Evolutionary conservation across 2,888 invertebrate genomes (phyloP).

Genomic region (Drosophila limbata): DNA sequence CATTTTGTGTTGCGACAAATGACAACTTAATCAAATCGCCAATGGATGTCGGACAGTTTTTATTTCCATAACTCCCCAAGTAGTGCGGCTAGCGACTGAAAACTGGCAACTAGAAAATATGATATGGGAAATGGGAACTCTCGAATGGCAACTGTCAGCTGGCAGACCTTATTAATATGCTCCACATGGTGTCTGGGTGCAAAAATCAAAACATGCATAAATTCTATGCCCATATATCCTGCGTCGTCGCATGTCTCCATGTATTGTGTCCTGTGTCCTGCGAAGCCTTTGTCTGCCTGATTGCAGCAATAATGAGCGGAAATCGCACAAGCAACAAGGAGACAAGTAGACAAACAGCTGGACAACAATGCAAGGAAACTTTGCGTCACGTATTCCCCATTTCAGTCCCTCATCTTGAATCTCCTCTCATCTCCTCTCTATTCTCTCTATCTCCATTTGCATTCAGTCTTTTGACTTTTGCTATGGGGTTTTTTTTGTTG

Average conservation of each 20-base stretch:
- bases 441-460: slow-evolving; percentile 51
- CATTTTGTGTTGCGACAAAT: slow-evolving; percentile 60
- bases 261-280: slow-evolving; percentile 10
- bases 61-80: slow-evolving; percentile 52
- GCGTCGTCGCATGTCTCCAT: neutral
- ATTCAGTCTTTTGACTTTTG: slow-evolving; percentile 49
- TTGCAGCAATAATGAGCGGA: slow-evolving; percentile 77
- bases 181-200: slow-evolving; percentile 57
- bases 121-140: slow-evolving; percentile 1
- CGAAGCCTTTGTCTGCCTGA: slow-evolving; percentile 62
- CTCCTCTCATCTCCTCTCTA: neutral
- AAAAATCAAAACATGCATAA: slow-evolving; percentile 60
- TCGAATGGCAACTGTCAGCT: slow-evolving; percentile 12
- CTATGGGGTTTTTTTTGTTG: slow-evolving; percentile 24
- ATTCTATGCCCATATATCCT: slow-evolving; percentile 32
- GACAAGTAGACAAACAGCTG: slow-evolving; percentile 56
- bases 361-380: slow-evolving; percentile 60
- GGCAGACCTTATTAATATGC: slow-evolving; percentile 62
- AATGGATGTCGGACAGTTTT: slow-evolving; percentile 64
- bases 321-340: slow-evolving; percentile 62
- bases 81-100: slow-evolving; percentile 17
- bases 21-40: slow-evolving; percentile 78
- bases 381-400: slow-evolving; percentile 48
- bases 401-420: neutral
- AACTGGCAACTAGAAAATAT: slow-evolving; percentile 9